A percentile compares a stretch with the other conserved stretches of the same genome.
Conservation (phyloP, 92 coral and sea anemone genomes). For the Blastomussa wellsi region DNA sequence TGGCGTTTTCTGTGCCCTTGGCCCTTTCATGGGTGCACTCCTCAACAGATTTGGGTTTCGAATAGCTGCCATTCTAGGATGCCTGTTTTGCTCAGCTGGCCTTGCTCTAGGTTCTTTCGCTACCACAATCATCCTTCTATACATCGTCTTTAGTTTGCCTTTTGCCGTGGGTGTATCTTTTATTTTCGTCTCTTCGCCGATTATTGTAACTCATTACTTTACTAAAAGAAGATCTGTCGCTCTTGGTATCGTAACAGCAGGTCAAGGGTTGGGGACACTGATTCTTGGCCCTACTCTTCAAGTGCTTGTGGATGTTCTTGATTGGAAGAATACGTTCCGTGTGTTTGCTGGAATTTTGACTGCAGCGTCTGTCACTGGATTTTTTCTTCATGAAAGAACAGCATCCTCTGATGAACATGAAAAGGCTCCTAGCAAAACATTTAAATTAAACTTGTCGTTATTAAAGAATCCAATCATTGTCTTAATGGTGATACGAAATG, state of each 20-base stretch:
- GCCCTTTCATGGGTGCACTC: constrained; percentile 46
- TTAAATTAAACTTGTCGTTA: neutral
- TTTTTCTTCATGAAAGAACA: neutral
- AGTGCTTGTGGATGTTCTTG: constrained; percentile 31
- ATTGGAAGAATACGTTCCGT: constrained; percentile 53
- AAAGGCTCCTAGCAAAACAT: neutral
- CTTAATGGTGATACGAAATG: neutral
- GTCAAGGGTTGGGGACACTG: constrained; percentile 48
- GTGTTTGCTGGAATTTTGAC: constrained; percentile 40
- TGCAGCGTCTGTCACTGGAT: neutral
- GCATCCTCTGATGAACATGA: neutral
- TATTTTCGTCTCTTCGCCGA: constrained; percentile 13
- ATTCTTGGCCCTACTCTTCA: constrained; percentile 44
- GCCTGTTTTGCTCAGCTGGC: constrained; percentile 6
- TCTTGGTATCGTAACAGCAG: constrained; percentile 43
- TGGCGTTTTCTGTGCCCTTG: constrained; percentile 1
- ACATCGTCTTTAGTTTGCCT: constrained; percentile 45
- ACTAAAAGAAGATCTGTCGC: constrained; percentile 38
- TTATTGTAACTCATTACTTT: constrained; percentile 30
- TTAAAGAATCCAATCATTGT: neutral
- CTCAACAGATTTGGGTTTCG: constrained; percentile 28
- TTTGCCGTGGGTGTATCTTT: constrained; percentile 42
- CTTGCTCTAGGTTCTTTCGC: constrained; percentile 22
- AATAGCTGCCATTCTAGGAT: neutral
- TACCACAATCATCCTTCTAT: constrained; percentile 8